A percentile compares a stretch with the other conserved stretches of the same genome.
phyloP scores from a whole-genome alignment of 2,797 vertebrate genomes.

The Graptemys geographica region DNA sequence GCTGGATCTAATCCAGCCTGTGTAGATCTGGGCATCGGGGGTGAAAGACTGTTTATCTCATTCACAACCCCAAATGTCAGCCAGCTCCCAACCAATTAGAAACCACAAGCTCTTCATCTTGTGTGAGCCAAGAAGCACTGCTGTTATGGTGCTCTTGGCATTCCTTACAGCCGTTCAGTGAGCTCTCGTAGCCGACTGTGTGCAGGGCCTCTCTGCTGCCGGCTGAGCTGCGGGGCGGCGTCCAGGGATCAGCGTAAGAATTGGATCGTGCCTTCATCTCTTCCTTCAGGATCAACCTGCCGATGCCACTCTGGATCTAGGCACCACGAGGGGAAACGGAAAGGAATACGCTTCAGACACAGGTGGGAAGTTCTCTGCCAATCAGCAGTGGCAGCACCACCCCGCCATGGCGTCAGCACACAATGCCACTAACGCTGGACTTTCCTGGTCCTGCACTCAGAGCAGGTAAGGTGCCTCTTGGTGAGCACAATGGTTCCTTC shows the following conservation, averaged over 20 bases:
- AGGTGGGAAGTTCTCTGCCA: background rate
- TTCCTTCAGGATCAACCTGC: conserved; percentile 96
- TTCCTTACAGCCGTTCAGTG: conserved; percentile 93
- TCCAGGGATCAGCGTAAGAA: conserved; percentile 93
- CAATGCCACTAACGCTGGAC: background rate
- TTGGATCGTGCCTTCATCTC: conserved; percentile 97
- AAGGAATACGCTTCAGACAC: fast-evolving
- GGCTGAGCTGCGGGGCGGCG: conserved; percentile 90
- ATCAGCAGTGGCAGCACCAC: fast-evolving
- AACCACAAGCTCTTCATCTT: background rate
- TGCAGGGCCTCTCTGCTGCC: conserved; percentile 94
- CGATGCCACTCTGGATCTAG: conserved; percentile 95
- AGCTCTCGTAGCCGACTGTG: conserved; percentile 87
- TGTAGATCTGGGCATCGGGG: background rate
- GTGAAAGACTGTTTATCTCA: background rate
- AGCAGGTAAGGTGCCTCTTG: background rate
- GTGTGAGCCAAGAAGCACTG: background rate
- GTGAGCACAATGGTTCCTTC: background rate
- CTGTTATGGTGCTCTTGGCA: fast-evolving
- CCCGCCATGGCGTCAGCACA: background rate
- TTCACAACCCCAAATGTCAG: background rate
- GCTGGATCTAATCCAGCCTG: background rate
- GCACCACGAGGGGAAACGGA: background rate
- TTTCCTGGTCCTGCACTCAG: background rate
- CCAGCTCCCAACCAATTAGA: background rate